These are phyloP conservation scores for Chloropsis hardwickii DNA, from an alignment of 2,113 vertebrate species.

Conservation along the genomic window DNA sequence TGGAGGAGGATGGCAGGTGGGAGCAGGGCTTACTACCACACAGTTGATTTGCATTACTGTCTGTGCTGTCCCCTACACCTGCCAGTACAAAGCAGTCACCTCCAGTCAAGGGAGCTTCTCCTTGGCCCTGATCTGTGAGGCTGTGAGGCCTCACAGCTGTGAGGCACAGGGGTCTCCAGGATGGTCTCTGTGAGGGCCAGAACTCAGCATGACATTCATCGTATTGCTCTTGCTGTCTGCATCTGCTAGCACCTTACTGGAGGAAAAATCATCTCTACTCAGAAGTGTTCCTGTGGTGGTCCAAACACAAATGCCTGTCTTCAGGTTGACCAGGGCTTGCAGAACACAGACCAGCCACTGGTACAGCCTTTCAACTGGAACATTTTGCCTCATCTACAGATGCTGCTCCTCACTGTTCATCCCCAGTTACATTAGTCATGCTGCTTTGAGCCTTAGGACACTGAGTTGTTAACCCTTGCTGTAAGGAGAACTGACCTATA, in stretches of 20 bases:
- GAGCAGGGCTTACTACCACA: background rate
- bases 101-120: background rate
- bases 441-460: background rate
- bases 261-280: background rate
- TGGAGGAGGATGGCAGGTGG: background rate
- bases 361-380: background rate
- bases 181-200: background rate
- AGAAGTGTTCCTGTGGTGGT: background rate
- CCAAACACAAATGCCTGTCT: background rate
- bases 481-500: background rate
- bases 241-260: background rate
- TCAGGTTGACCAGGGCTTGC: background rate
- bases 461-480: background rate
- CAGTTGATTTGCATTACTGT: rapidly evolving
- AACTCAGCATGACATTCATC: background rate
- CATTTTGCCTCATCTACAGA: background rate
- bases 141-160: background rate
- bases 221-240: background rate
- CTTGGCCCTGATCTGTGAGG: background rate
- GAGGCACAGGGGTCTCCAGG: background rate
- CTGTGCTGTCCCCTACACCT: background rate
- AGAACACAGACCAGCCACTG: background rate
- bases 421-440: background rate
- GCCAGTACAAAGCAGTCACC: background rate
- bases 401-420: background rate